Percentiles rank a stretch among this genome's conserved stretches.
Conservation (phyloP, 2,888 invertebrate species). For the Gymnoscelis rufifasciata region DNA sequence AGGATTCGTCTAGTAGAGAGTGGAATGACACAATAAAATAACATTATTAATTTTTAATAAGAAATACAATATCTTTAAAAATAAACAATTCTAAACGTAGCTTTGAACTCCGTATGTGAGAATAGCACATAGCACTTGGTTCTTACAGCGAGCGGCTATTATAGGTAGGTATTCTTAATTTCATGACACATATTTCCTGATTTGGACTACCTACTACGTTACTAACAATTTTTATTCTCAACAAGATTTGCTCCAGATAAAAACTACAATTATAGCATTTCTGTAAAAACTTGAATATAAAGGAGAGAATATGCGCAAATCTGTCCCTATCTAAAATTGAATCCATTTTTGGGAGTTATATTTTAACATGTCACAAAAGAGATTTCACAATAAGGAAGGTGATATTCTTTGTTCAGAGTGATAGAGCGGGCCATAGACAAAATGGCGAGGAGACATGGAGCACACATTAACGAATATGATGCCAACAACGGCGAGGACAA, state of each 20-base stretch:
- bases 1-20: no score
- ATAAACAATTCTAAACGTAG: no score
- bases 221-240: no score
- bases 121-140: no score
- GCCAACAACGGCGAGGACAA: conserved; percentile 97
- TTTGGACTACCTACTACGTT: no score
- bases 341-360: background rate
- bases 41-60: no score
- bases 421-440: conserved; percentile 97
- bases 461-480: conserved; percentile 97
- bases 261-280: background rate
- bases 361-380: background rate
- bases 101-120: no score
- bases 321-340: background rate
- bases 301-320: background rate
- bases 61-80: no score
- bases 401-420: conserved; percentile 73
- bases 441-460: conserved; percentile 90
- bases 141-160: no score
- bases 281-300: background rate
- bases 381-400: background rate
- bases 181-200: no score
- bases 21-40: no score
- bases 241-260: background rate
- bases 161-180: no score